phyloP scores from a whole-genome alignment of 1,140 invertebrate genomes.

The Drosophila sturtevanti region DNA sequence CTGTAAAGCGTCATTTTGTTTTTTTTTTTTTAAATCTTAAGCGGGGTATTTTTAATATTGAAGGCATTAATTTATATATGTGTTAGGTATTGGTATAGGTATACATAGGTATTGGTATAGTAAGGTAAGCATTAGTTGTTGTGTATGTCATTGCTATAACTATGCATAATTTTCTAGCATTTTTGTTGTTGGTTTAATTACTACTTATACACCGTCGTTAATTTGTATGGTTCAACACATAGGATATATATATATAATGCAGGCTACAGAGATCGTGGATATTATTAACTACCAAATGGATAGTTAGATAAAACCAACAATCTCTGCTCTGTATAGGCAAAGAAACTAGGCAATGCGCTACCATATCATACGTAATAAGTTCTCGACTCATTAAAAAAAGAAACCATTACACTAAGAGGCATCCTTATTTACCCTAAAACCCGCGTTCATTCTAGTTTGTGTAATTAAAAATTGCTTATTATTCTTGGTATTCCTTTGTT shows the following conservation, averaged over 20 bases:
- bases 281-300: background rate
- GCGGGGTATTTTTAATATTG: constrained; percentile 42
- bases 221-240: constrained; percentile 20
- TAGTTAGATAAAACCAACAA: background rate
- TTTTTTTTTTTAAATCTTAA: constrained; percentile 45
- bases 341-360: constrained; percentile 65
- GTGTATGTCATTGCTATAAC: background rate
- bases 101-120: constrained; percentile 51
- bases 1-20: constrained; percentile 74
- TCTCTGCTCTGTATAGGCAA: constrained; percentile 31
- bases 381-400: constrained; percentile 27
- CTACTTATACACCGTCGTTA: constrained; percentile 42
- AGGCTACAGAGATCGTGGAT: background rate
- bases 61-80: constrained; percentile 27
- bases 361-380: constrained; percentile 28
- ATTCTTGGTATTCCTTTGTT: constrained; percentile 10
- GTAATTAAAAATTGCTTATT: constrained; percentile 71
- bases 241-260: constrained; percentile 5
- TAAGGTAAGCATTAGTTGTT: constrained; percentile 31
- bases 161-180: constrained; percentile 52
- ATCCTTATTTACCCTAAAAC: constrained; percentile 67
- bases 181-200: constrained; percentile 58
- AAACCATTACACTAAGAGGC: constrained; percentile 80
- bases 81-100: constrained; percentile 43
- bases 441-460: constrained; percentile 56